phyloP scores from a whole-genome alignment of 2,797 vertebrate species.

The Naso thynnoides region DNA sequence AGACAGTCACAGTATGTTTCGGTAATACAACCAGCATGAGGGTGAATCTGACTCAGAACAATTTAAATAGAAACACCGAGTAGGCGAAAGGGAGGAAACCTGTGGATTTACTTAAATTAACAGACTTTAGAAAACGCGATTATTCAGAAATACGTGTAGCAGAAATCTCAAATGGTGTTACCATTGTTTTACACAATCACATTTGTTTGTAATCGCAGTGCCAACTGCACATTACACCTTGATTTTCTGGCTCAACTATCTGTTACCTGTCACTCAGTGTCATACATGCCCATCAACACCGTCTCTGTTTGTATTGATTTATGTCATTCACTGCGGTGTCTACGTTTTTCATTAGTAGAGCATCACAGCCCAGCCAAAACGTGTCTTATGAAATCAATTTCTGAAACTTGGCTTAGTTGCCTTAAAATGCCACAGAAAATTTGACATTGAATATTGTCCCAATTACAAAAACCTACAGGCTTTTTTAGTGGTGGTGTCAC shows the following conservation, averaged over 20 bases:
- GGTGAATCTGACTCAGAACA: not conserved
- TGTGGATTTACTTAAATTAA: not conserved
- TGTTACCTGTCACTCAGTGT: not conserved
- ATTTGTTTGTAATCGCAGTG: too few species aligned
- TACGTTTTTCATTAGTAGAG: conserved; percentile 1
- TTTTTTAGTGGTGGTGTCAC: conserved; percentile 26
- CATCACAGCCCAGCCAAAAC: conserved; percentile 3
- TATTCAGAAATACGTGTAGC: too few species aligned
- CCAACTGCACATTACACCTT: not conserved
- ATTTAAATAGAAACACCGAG: not conserved
- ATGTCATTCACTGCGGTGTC: not conserved
- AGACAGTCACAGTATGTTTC: not conserved
- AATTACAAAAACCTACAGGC: conserved; percentile 2
- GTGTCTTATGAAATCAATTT: conserved; percentile 45
- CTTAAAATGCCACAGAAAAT: conserved; percentile 7
- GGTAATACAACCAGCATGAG: not conserved
- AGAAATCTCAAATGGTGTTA: too few species aligned
- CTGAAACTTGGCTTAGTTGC: conserved; percentile 32
- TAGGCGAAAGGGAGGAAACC: not conserved
- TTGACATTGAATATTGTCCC: conserved; percentile 34
- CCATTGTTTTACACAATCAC: too few species aligned
- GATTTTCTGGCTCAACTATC: not conserved
- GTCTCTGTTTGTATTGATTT: not conserved
- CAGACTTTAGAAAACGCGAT: not conserved
- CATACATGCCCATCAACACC: not conserved